Conservation (phyloP, 35 echinoderm and acorn worm species). For the Heliocidaris erythrogramma region DNA sequence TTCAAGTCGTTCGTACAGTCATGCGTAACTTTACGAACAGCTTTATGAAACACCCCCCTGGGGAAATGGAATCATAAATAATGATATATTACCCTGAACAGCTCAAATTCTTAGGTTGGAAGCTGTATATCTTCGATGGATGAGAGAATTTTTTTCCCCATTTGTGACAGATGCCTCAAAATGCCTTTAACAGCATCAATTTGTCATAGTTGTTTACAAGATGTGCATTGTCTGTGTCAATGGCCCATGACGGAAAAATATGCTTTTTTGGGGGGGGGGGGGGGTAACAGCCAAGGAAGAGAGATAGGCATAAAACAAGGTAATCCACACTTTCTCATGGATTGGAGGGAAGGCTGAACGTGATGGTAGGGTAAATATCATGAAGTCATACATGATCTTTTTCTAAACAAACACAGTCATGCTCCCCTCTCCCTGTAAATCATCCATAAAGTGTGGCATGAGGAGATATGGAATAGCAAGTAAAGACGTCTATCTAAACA, state of each 20-base stretch:
- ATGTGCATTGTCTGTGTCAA: neutral
- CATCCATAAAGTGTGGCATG: constrained; percentile 3
- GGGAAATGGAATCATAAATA: neutral
- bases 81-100: neutral
- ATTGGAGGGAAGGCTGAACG: neutral
- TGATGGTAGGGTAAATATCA: constrained; percentile 30
- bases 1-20: too few species aligned
- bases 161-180: neutral
- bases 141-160: neutral
- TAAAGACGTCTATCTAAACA: neutral
- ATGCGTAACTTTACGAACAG: too few species aligned
- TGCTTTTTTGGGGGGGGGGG: neutral
- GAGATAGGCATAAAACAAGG: neutral
- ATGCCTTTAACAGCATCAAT: neutral
- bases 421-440: neutral
- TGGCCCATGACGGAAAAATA: neutral
- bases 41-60: too few species aligned
- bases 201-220: constrained; percentile 2
- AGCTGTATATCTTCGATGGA: neutral
- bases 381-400: constrained; percentile 33
- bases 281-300: neutral
- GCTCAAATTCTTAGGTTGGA: neutral
- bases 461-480: neutral
- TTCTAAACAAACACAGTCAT: constrained; percentile 26
- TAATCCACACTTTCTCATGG: neutral